Evolutionary conservation across 2,888 invertebrate species (phyloP).

Genomic region (Pheosia gnoma): DNA sequence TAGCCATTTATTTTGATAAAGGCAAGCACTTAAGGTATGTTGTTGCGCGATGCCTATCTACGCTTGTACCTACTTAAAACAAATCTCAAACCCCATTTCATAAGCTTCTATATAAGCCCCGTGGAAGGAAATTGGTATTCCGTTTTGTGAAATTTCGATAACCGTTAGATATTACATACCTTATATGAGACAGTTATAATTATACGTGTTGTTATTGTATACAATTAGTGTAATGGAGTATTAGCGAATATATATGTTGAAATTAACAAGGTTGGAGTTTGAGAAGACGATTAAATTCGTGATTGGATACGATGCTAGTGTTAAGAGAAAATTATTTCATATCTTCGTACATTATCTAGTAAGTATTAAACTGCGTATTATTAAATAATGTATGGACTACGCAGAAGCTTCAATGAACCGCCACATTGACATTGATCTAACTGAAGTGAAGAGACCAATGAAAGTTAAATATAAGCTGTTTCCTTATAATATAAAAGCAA

Average conservation of each 20-base stretch:
- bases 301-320: conserved; percentile 19
- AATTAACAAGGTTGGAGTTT: conserved; percentile 6
- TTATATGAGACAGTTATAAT: conserved; percentile 15
- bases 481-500: conserved; percentile 53
- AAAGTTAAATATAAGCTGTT: conserved; percentile 61
- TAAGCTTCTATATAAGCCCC: conserved; percentile 29
- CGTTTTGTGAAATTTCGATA: conserved; percentile 30
- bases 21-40: conserved; percentile 13
- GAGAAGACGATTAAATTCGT: conserved; percentile 23
- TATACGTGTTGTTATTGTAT: conserved; percentile 13
- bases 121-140: conserved; percentile 35
- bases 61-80: conserved; percentile 18
- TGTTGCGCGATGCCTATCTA: conserved; percentile 11
- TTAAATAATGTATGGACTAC: conserved; percentile 26
- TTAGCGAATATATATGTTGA: background rate
- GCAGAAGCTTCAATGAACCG: conserved; percentile 24
- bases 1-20: conserved; percentile 20
- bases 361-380: background rate
- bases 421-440: conserved; percentile 40
- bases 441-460: conserved; percentile 55
- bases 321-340: conserved; percentile 16
- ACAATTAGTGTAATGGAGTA: conserved; percentile 15
- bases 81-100: conserved; percentile 25
- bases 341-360: background rate
- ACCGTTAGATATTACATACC: conserved; percentile 14